Evolutionary conservation across 2,888 invertebrate species (phyloP).

Genomic region (Calameuta pallipes): DNA sequence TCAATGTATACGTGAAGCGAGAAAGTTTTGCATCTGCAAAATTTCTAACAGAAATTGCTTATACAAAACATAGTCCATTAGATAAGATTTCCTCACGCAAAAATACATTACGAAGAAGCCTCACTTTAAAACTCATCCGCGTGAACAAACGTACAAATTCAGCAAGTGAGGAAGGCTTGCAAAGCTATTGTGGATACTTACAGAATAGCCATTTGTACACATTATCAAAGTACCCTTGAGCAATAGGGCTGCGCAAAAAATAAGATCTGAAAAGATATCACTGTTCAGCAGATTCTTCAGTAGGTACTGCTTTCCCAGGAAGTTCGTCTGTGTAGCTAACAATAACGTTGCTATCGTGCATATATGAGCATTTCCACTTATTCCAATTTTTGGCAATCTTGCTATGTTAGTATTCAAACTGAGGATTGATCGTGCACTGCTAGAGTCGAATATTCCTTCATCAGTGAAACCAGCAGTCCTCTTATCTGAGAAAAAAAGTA

Average conservation of each 20-base stretch:
- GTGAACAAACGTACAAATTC: background rate
- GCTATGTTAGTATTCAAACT: slow-evolving; percentile 60
- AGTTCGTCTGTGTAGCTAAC: slow-evolving; percentile 55
- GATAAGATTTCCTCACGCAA: too few species aligned
- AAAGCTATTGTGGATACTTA: slow-evolving; percentile 29
- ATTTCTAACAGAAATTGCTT: background rate
- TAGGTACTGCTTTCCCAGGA: slow-evolving; percentile 54
- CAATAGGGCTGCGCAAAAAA: slow-evolving; percentile 57
- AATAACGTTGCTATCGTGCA: slow-evolving; percentile 55
- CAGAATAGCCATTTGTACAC: slow-evolving; percentile 62
- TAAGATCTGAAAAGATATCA: slow-evolving; percentile 42
- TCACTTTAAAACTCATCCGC: background rate
- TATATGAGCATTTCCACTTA: slow-evolving; percentile 60
- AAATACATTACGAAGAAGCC: background rate
- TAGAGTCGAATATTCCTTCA: slow-evolving; percentile 48
- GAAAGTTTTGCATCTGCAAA: background rate
- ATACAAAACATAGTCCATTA: too few species aligned
- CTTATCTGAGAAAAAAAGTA: slow-evolving; percentile 40
- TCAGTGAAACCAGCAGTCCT: slow-evolving; percentile 63
- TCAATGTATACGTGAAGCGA: background rate
- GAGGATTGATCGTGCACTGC: slow-evolving; percentile 51
- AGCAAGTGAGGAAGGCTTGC: too few species aligned
- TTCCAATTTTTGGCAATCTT: slow-evolving; percentile 52
- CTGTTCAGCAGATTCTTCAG: slow-evolving; percentile 44
- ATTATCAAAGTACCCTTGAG: slow-evolving; percentile 58